Evolutionary conservation across 2,797 vertebrate species (phyloP), one percentile per base, ranked within the genome.

Genomic region (Gymnothorax javanicus): DNA sequence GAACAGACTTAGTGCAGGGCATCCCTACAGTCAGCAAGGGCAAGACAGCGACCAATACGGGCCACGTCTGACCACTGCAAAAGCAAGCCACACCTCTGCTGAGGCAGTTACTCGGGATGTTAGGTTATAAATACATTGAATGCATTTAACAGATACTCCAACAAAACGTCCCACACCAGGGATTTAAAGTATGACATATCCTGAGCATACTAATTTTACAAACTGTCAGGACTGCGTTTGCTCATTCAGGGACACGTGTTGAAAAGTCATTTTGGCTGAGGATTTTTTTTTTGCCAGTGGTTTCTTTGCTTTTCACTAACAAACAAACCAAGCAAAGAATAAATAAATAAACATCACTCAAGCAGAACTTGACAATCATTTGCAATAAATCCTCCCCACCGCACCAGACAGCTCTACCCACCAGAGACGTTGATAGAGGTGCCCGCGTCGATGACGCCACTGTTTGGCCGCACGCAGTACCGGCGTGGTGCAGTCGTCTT

Each of bases 381-480:
- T 43, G 33, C 33, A 62, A 62, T 62, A 17, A 20, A 62, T 17
- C 60, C 0, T 23, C 20, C 12, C 8, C 13, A 54, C 13, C n/a
- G 6, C 23, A 60, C 2, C n/a, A 23, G 23, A 9, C 17, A 2
- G 7, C 20, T 17, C n/a, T 23, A 91, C 95, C 82, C 96, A 99
- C 99, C 98, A 87, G 98, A 99, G 82, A 99, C 97, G 86, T 98
- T 98, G 94, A 99, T 97, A 69, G 98, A 99, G 91, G 98, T 97
- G 88, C 98, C 98, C 5, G 97, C 97, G 88, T 99, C 98, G 2
- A 99, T 97, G 95, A 99, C 97, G 90, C 99, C 99, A 69, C 98
- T 99, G 97, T 99, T 99, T 91, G 99, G 99, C 92, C 98, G 96
- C 90, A 99, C 98, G 71, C 99, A 99, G 94, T 99, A 99, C 91